Conservation (phyloP, 2,888 invertebrate species). For the Saturnia japonica region DNA sequence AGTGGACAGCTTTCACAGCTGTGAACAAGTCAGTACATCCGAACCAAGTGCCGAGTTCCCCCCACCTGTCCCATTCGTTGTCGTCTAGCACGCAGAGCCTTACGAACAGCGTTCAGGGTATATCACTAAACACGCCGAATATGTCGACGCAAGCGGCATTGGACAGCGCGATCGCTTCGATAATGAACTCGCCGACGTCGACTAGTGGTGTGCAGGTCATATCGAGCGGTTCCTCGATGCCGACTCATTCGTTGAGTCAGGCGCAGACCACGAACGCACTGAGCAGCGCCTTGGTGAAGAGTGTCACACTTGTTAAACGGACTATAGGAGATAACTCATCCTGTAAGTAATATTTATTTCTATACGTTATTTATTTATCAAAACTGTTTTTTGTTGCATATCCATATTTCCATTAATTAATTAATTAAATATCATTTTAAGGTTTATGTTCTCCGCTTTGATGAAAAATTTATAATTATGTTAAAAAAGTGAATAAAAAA, state of each 20-base stretch:
- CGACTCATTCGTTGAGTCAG: constrained; percentile 41
- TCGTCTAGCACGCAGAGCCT: constrained; percentile 59
- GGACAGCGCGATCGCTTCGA: constrained; percentile 72
- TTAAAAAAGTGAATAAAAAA: no score
- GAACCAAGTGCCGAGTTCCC: constrained; percentile 55
- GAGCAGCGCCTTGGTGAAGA: constrained; percentile 63
- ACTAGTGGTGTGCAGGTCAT: constrained; percentile 65
- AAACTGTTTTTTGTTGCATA: no score
- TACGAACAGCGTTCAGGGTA: constrained; percentile 72
- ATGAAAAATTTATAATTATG: no score
- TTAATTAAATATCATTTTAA: no score
- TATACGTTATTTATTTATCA: no score
- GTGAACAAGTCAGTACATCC: constrained; percentile 51
- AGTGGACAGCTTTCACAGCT: constrained; percentile 67
- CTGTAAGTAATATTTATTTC: constrained; percentile 60
- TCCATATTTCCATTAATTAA: no score
- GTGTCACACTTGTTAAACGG: constrained; percentile 72
- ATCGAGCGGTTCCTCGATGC: constrained; percentile 63
- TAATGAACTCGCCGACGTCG: constrained; percentile 66
- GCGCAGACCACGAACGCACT: constrained; percentile 47
- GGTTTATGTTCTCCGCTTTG: no score
- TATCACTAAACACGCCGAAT: constrained; percentile 63
- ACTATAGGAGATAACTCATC: constrained; percentile 62
- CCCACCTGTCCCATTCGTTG: constrained; percentile 37
- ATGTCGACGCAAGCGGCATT: constrained; percentile 62